A percentile compares a stretch with the other conserved stretches of the same genome.
Evolutionary conservation across 2,113 vertebrate species (phyloP).

Genomic region (Perognathus longimembris): DNA sequence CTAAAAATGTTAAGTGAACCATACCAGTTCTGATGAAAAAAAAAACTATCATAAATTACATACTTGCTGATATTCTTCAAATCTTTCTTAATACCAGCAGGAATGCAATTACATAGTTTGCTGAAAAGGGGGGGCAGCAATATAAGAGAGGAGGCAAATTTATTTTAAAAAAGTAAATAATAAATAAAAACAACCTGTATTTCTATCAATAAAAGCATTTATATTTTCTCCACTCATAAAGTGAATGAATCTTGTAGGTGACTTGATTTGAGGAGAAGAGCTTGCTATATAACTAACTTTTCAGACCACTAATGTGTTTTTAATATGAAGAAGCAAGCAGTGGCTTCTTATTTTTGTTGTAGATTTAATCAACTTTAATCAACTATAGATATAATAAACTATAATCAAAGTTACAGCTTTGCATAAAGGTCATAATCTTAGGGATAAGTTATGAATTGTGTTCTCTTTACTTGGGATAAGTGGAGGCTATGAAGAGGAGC

Average conservation of each 20-base stretch:
- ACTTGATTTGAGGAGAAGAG: neutral
- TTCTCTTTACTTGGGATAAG: neutral
- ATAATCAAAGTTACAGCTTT: neutral
- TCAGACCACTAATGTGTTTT: neutral
- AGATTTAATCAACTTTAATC: neutral
- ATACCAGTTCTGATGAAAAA: no score
- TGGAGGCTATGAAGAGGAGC: neutral
- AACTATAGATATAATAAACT: neutral
- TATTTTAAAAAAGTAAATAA: no score
- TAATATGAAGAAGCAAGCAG: neutral
- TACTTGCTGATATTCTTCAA: neutral
- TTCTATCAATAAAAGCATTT: neutral
- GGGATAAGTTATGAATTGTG: neutral
- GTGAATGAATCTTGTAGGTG: neutral
- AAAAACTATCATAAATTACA: neutral
- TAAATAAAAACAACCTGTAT: neutral
- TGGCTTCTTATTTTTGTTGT: neutral
- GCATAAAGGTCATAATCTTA: neutral
- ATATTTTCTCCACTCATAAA: neutral
- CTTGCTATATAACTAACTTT: neutral
- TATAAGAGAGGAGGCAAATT: no score
- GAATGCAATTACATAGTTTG: neutral
- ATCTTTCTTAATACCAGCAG: neutral
- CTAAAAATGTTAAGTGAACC: neutral
- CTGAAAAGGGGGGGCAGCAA: no score